phyloP scores from a whole-genome alignment of 2,797 vertebrate genomes.

The Clamator glandarius region DNA sequence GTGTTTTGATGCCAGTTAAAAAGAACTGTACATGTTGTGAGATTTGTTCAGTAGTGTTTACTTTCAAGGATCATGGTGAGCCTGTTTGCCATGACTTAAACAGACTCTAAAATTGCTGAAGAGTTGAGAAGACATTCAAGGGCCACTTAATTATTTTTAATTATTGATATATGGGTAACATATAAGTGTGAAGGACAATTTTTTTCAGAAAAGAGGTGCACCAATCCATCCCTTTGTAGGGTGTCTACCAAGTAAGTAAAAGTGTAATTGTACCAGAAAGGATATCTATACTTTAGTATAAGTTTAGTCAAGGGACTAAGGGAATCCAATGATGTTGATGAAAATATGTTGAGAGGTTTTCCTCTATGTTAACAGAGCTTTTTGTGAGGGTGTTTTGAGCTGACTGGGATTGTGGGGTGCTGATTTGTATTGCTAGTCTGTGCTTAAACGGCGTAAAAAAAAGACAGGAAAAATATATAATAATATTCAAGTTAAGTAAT shows the following conservation, averaged over 20 bases:
- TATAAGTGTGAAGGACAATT: neutral
- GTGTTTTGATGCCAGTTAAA: slow-evolving; percentile 63
- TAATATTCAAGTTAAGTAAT: neutral
- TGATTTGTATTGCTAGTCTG: neutral
- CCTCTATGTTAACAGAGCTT: neutral
- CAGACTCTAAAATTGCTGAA: neutral
- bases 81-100: neutral
- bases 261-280: neutral
- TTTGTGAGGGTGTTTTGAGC: neutral
- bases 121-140: neutral
- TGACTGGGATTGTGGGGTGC: neutral
- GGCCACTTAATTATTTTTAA: neutral
- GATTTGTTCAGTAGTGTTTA: neutral
- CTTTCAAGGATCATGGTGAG: neutral
- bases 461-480: neutral
- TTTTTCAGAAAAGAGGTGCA: neutral
- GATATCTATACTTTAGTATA: neutral
- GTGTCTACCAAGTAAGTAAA: neutral
- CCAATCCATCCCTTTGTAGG: neutral
- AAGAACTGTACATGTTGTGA: slow-evolving; percentile 13
- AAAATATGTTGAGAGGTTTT: neutral
- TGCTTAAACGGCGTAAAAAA: neutral
- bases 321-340: neutral
- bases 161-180: neutral
- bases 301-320: neutral